Percentiles rank a stretch among this genome's conserved stretches.
Evolutionary conservation across 1,140 invertebrate species (phyloP).

Genomic region (Pseudomyrmex cubaensis): DNA sequence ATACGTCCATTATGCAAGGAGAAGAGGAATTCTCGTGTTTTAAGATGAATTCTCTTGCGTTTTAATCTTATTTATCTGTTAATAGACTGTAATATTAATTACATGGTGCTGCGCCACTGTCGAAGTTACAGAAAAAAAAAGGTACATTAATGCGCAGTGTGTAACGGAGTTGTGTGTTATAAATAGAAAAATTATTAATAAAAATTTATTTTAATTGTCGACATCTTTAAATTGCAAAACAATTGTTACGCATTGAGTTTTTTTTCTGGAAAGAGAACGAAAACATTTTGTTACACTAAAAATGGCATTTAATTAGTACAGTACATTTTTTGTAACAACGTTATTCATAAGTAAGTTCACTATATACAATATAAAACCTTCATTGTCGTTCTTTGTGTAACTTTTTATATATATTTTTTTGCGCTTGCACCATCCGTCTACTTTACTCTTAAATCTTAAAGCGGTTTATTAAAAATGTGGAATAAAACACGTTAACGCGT

Average conservation of each 20-base stretch:
- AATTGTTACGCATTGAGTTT: not conserved
- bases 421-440: not conserved
- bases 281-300: conserved; percentile 20
- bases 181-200: too few species aligned
- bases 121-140: not conserved
- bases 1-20: conserved; percentile 11
- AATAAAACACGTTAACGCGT: conserved; percentile 20
- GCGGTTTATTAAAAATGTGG: conserved; percentile 39
- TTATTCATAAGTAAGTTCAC: conserved; percentile 25
- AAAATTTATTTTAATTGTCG: not conserved
- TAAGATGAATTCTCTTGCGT: conserved; percentile 2
- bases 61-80: conserved; percentile 13
- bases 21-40: conserved; percentile 20
- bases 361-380: conserved; percentile 10
- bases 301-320: conserved; percentile 40
- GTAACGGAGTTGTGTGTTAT: too few species aligned
- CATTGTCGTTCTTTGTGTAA: conserved; percentile 19
- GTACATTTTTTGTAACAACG: conserved; percentile 20
- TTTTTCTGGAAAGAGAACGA: not conserved
- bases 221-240: not conserved
- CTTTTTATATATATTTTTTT: conserved; percentile 26
- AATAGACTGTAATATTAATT: conserved; percentile 1
- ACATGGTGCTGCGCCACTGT: not conserved
- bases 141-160: not conserved
- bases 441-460: conserved; percentile 25